Evolutionary conservation across 2,797 vertebrate species (phyloP), one percentile per base, ranked within the genome.

Genomic region (Hippoglossus hippoglossus): DNA sequence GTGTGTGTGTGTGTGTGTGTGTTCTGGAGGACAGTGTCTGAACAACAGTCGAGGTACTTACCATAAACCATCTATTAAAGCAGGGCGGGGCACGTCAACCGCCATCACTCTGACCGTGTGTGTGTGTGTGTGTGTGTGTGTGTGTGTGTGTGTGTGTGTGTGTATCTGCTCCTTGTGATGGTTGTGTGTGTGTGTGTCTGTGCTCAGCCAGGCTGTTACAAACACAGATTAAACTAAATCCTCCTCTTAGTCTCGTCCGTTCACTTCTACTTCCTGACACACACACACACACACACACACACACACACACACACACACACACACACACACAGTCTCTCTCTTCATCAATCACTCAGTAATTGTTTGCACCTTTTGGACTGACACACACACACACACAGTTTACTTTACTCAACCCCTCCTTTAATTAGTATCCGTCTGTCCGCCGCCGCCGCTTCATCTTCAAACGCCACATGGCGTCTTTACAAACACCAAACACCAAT

Each of bases 381-480:
- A 60, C 39, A 41, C 39, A 12, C 39, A 41, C 11, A 41, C 34
- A 22, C 12, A 24, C 6, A 46, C 13, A 46, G 41, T 46, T 46
- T 15, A 46, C 41, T 75, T 75, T 52, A 31, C 28, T 18, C 13
- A 60, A 15, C 15, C 60, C 52, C 34, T 26, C 13, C 31, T 73
- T 63, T 81, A 84, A 86, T 84, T 55, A 83, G 63, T 4, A 58
- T 64, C 85, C 72, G 47, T 86, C 86, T 86, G 86, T 81, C 22
- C 22, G 22, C 22, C 22, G 22, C 83, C 15, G 63, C 28, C 57
- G 67, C 72, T 80, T 86, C 81, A 88, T 86, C 86, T 85, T 87
- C 83, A 83, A 76, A 84, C 83, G 46, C 63, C 86, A 85, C 84
- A 85, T 81, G 81, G 55, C n/a, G 59, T 60, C 73, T 86, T 72